Evolutionary conservation across 2,113 vertebrate species (phyloP).

Genomic region (Hippocampus mohnikei): DNA sequence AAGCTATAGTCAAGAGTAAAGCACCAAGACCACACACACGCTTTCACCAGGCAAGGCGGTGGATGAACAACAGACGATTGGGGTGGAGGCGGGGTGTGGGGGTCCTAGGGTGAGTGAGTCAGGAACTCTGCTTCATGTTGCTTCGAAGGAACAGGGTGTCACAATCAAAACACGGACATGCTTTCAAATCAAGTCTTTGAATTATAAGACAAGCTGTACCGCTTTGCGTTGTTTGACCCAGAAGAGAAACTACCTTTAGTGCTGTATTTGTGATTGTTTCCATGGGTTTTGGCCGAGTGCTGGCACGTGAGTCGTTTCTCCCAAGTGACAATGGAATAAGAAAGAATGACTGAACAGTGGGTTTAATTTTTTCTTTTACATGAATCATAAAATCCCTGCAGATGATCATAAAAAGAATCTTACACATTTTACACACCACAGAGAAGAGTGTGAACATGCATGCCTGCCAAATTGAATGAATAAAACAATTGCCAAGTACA

Average conservation of each 20-base stretch:
- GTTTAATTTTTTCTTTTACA: not conserved
- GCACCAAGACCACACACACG: slow-evolving; percentile 55
- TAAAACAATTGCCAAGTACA: not conserved
- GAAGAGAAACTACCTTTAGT: not conserved
- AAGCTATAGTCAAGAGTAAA: slow-evolving; percentile 46
- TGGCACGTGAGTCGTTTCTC: not conserved
- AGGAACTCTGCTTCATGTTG: slow-evolving; percentile 26
- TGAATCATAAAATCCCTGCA: not conserved
- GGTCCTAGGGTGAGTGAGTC: slow-evolving; percentile 17
- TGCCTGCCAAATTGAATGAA: not conserved
- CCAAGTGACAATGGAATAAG: not conserved
- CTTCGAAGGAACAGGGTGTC: slow-evolving; percentile 33
- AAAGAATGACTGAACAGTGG: not conserved
- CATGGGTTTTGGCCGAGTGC: not conserved
- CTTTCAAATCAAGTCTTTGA: slow-evolving; percentile 29
- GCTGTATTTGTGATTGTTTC: not conserved
- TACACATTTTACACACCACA: not conserved
- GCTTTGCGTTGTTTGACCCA: slow-evolving; percentile 17
- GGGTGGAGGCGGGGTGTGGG: slow-evolving; percentile 2
- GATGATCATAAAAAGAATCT: not conserved
- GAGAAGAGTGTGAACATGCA: not conserved
- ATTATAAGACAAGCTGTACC: slow-evolving; percentile 15
- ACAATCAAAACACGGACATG: slow-evolving; percentile 26
- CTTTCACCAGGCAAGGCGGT: slow-evolving; percentile 42
- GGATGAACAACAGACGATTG: slow-evolving; percentile 28